Evolutionary conservation across 2,113 vertebrate genomes (phyloP).

Genomic region (Machaerirhynchus nigripectus): DNA sequence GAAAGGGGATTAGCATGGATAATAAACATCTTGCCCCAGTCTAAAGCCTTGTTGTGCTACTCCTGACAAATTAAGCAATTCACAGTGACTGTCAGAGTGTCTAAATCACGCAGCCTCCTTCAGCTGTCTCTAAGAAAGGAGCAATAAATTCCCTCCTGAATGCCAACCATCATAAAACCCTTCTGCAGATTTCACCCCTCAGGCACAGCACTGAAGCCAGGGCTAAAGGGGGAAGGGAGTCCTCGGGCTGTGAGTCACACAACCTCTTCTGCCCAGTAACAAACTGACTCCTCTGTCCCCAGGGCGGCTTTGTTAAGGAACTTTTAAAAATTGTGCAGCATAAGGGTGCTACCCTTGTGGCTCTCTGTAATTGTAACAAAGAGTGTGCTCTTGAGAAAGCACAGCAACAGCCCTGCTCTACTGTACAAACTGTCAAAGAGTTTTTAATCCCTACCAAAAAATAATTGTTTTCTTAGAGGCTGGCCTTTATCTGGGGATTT

Average conservation of each 20-base stretch:
- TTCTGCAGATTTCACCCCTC: background rate
- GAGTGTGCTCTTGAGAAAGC: background rate
- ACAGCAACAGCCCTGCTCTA: background rate
- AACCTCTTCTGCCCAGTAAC: background rate
- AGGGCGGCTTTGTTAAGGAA: background rate
- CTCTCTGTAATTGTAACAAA: fast-evolving
- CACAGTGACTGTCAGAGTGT: background rate
- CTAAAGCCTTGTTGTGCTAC: background rate
- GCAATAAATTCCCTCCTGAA: background rate
- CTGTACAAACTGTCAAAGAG: background rate
- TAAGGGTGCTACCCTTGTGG: background rate
- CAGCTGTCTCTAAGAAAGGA: background rate
- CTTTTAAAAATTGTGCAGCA: background rate
- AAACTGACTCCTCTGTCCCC: fast-evolving
- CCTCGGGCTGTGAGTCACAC: background rate
- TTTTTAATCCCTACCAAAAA: background rate
- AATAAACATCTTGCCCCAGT: background rate
- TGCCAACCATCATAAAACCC: background rate
- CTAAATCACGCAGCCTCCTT: background rate
- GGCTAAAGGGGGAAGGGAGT: background rate
- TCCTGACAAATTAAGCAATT: background rate
- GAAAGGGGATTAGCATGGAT: background rate
- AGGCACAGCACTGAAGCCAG: background rate
- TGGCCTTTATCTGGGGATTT: background rate
- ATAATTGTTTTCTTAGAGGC: background rate